A percentile compares a stretch with the other conserved stretches of the same genome.
Conservation (phyloP, 2,113 vertebrate genomes). For the Acinonyx jubatus region DNA sequence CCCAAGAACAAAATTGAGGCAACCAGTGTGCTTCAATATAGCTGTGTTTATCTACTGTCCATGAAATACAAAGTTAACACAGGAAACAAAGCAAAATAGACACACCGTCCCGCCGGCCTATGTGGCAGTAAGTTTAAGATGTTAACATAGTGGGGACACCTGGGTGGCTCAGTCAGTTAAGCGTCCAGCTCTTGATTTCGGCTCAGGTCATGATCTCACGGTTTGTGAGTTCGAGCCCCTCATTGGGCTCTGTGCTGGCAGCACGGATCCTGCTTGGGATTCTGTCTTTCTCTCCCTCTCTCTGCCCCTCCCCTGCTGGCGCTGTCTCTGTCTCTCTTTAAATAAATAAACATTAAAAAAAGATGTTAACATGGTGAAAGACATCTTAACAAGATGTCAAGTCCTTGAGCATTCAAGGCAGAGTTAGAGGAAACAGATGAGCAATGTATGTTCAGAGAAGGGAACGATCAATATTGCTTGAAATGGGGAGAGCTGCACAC, state of each 20-base stretch:
- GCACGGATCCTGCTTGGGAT: no score
- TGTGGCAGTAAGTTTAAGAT: neutral
- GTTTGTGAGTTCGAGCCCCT: no score
- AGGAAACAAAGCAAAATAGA: neutral
- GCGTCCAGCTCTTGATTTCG: no score
- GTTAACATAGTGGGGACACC: neutral
- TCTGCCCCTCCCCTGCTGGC: no score
- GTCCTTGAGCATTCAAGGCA: neutral
- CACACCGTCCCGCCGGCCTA: neutral
- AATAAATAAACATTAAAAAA: no score
- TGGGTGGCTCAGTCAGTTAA: no score
- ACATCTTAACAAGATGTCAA: neutral
- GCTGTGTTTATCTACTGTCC: neutral
- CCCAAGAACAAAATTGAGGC: neutral
- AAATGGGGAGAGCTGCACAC: neutral
- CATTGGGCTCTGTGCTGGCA: no score
- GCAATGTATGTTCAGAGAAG: neutral
- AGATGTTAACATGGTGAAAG: neutral
- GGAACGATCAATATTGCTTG: neutral
- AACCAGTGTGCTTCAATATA: neutral
- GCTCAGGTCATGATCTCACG: no score
- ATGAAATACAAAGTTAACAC: neutral
- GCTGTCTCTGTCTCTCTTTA: no score
- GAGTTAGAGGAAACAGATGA: neutral
- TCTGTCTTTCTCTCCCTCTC: no score